Conservation (phyloP, 2,888 invertebrate genomes). For the Phlogophora meticulosa region DNA sequence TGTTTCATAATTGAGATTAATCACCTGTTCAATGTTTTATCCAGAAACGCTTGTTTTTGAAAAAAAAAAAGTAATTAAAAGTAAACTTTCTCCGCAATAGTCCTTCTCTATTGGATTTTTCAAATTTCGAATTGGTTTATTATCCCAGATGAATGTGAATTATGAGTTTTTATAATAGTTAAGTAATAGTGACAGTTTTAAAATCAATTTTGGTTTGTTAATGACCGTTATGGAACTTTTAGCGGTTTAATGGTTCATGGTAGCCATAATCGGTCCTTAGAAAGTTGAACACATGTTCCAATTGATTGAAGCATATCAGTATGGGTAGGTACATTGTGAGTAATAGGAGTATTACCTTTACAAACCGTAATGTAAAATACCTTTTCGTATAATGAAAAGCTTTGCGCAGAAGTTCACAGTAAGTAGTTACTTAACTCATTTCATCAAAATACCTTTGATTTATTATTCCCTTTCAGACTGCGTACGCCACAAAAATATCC, state of each 20-base stretch:
- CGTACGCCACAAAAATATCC: constrained; percentile 19
- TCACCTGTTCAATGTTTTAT: constrained; percentile 6
- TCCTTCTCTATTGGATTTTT: too few relatives aligned
- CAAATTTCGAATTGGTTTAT: too few relatives aligned
- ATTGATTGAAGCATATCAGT: not conserved
- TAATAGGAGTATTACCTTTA: not conserved
- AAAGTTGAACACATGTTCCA: not conserved
- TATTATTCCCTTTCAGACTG: constrained; percentile 6
- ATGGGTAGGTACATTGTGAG: not conserved
- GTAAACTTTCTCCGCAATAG: too few relatives aligned
- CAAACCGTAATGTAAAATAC: too few relatives aligned
- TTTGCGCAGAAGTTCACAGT: not conserved
- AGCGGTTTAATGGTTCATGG: not conserved
- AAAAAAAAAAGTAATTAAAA: not conserved
- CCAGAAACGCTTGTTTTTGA: not conserved
- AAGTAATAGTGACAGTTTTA: not conserved
- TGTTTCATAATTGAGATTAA: not conserved
- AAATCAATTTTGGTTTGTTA: not conserved
- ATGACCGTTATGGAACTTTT: not conserved
- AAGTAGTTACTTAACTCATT: not conserved
- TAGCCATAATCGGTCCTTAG: not conserved
- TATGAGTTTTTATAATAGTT: not conserved
- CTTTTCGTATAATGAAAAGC: not conserved
- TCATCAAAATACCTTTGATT: constrained; percentile 1
- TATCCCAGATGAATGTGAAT: too few relatives aligned